Evolutionary conservation across 2,113 vertebrate genomes (phyloP), one percentile per base, ranked within the genome.

Genomic region (Barbus barbus): DNA sequence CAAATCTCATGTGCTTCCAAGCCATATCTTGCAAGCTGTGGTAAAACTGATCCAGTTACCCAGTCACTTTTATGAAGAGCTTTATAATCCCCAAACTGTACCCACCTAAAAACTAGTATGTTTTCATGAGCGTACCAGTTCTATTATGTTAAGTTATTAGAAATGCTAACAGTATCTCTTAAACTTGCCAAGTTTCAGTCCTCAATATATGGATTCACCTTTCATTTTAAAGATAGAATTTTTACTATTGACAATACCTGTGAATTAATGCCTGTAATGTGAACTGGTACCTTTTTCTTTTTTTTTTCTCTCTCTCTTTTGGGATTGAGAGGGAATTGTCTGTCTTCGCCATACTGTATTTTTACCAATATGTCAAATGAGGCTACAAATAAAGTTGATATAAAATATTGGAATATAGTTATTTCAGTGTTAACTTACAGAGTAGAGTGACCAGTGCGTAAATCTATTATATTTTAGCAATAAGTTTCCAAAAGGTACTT

Each of bases 331-430:
- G 85, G 77, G 76, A 78, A 84, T 81, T 79, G 63, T 84, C 85
- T 88, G n/a, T 82, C 12, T 44, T 86, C 82, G 86, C 90, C 84
- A 89, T 87, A 87, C 87, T 92, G 90, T 92, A 91, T 93, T 95
- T 94, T 88, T 93, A 94, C 91, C 87, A 83, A 87, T 58, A 85
- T 90, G 67, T 90, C 87, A 88, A 86, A 84, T 74, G 80, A 89
- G 89, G 87, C 87, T 90, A 88, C 83, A 86, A 93, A 92, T 93
- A 94, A 94, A 93, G 85, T 91, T 91, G 90, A 85, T 93, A 90
- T 87, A 90, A 91, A 75, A 72, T 84, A 89, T 81, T 44, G 0
- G 2, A 24, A 24, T 28, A 8, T 65, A 24, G 8, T 36, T 11
- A 26, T 61, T 78, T 48, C 16, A 69, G 3, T 80, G 46, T 56